Conservation (phyloP, 2,113 vertebrate species). For the Notiomystis cincta region DNA sequence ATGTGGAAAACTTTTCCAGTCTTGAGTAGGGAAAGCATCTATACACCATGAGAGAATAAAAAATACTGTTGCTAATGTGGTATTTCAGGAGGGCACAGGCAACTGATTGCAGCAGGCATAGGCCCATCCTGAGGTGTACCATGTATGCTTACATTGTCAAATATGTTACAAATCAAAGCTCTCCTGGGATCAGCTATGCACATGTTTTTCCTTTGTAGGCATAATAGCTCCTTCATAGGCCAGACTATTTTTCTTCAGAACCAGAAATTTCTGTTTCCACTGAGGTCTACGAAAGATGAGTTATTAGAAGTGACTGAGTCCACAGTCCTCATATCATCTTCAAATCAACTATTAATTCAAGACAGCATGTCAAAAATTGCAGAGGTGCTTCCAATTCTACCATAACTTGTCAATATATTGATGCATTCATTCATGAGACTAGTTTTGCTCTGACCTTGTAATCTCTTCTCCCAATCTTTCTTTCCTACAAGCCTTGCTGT, state of each 20-base stretch:
- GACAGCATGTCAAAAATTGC: not conserved
- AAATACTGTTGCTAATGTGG: accelerated
- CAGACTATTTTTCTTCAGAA: not conserved
- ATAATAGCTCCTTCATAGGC: not conserved
- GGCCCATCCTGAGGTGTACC: not conserved
- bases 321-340: not conserved
- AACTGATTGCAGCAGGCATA: not conserved
- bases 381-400: not conserved
- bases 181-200: not conserved
- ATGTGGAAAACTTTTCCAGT: not conserved
- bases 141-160: not conserved
- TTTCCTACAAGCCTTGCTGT: not conserved
- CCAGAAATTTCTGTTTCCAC: not conserved
- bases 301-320: not conserved
- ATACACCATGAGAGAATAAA: not conserved
- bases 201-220: not conserved
- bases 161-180: not conserved
- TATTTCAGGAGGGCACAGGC: not conserved
- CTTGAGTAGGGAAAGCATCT: not conserved
- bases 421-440: not conserved
- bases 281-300: not conserved
- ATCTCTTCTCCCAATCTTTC: not conserved
- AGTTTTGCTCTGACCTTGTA: not conserved
- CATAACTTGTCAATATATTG: not conserved
- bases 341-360: not conserved